Conservation (phyloP, 1,140 invertebrate species). For the Lucilia sericata region DNA sequence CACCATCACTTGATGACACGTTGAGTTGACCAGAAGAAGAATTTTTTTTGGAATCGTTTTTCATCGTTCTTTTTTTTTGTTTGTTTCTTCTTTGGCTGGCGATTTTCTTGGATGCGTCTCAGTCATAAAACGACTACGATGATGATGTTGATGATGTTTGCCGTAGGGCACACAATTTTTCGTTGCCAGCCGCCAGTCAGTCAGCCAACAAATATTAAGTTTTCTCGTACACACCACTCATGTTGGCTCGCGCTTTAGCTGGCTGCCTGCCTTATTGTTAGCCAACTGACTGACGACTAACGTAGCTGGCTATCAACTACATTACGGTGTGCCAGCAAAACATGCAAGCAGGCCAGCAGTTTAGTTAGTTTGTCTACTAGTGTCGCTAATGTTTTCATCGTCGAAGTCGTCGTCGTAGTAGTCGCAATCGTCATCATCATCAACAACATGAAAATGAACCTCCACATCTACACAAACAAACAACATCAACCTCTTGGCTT, state of each 20-base stretch:
- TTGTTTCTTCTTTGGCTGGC: conserved; percentile 45
- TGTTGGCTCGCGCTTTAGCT: conserved; percentile 45
- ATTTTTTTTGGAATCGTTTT: conserved; percentile 16
- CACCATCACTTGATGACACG: conserved; percentile 49
- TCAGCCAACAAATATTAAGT: conserved; percentile 54
- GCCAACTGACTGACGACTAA: conserved; percentile 68
- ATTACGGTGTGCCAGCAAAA: conserved; percentile 59
- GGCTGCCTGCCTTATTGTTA: conserved; percentile 65
- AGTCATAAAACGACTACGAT: not conserved
- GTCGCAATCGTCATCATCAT: conserved; percentile 47
- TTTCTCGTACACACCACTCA: conserved; percentile 48
- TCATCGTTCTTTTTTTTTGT: conserved; percentile 34
- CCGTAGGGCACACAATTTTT: conserved; percentile 51
- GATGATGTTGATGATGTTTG: conserved; percentile 42
- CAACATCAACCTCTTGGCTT: not conserved
- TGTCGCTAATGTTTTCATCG: conserved; percentile 44
- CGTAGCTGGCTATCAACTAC: conserved; percentile 48
- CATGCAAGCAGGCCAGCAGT: conserved; percentile 54
- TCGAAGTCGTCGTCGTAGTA: conserved; percentile 48
- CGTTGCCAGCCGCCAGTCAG: conserved; percentile 65
- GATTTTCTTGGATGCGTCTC: conserved; percentile 67
- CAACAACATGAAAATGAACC: not conserved
- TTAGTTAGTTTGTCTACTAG: conserved; percentile 24
- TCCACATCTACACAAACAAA: not conserved
- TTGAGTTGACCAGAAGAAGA: conserved; percentile 45